These are phyloP conservation scores for Torymus auratus DNA, from an alignment of 2,888 invertebrate species.

Conservation along the genomic window DNA sequence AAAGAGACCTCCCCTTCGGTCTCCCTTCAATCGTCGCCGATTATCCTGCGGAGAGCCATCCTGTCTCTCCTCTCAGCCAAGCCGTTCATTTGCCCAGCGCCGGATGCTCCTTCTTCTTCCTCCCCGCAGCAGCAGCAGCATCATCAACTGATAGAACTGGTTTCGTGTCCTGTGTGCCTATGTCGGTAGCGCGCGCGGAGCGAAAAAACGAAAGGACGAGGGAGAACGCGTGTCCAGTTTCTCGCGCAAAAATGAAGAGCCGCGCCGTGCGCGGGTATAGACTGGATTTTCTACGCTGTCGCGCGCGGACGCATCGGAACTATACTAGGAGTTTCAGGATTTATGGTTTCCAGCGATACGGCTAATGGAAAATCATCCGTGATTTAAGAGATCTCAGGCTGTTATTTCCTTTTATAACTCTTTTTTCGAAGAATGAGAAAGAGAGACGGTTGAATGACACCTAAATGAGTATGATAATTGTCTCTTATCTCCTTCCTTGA, in stretches of 20 bases:
- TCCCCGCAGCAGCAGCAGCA: constrained; percentile 13
- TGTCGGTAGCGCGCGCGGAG: constrained; percentile 14
- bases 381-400: constrained; percentile 33
- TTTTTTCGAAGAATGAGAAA: constrained; percentile 7
- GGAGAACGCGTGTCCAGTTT: constrained; percentile 22
- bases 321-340: constrained; percentile 18
- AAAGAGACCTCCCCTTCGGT: constrained; percentile 1
- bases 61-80: constrained; percentile 7
- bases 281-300: constrained; percentile 8
- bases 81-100: constrained; percentile 12
- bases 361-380: constrained; percentile 43
- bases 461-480: constrained; percentile 41
- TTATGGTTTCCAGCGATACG: constrained; percentile 9
- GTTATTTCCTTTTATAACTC: not conserved
- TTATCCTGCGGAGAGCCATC: constrained; percentile 14
- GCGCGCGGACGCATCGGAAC: not conserved
- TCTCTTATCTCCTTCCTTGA: constrained; percentile 33
- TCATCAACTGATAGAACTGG: constrained; percentile 42
- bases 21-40: constrained; percentile 25
- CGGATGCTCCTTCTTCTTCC: constrained; percentile 20
- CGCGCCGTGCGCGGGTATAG: not conserved
- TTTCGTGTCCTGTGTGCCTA: constrained; percentile 14
- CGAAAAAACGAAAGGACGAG: constrained; percentile 18
- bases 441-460: constrained; percentile 27
- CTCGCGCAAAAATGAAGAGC: not conserved